These are phyloP conservation scores for Agelaius tricolor DNA, from an alignment of 2,113 vertebrate species.

Conservation along the genomic window DNA sequence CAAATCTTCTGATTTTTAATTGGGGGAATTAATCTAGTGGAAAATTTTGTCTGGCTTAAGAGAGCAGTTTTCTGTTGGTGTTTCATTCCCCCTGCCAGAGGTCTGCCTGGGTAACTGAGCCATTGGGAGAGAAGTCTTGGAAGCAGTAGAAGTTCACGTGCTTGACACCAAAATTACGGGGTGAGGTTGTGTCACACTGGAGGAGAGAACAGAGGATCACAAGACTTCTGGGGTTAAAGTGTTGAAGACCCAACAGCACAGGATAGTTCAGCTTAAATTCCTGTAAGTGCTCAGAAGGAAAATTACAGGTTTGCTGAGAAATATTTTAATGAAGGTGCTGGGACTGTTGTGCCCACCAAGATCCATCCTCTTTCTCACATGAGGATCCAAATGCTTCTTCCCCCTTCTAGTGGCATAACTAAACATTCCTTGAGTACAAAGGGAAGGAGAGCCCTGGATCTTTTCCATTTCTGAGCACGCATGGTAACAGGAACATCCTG, in stretches of 20 bases:
- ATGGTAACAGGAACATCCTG: neutral
- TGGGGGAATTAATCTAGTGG: slow-evolving; percentile 33
- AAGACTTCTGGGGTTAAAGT: neutral
- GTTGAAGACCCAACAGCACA: neutral
- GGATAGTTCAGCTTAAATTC: neutral
- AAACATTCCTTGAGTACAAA: neutral
- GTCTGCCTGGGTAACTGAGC: neutral
- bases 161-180: neutral
- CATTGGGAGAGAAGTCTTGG: neutral
- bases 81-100: neutral
- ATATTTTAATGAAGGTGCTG: neutral
- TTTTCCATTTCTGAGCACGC: neutral
- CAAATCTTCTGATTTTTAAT: slow-evolving; percentile 15
- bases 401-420: neutral
- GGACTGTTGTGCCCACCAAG: neutral
- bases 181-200: neutral
- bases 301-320: neutral
- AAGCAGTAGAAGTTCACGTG: neutral
- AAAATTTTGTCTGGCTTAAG: slow-evolving; percentile 18
- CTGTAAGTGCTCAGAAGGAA: neutral
- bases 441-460: neutral
- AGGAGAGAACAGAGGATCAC: neutral
- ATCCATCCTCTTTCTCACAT: neutral
- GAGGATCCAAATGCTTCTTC: neutral
- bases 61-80: neutral